These are phyloP conservation scores for Spinibarbus caldwelli DNA, from an alignment of 2,797 vertebrate species.

Conservation along the genomic window DNA sequence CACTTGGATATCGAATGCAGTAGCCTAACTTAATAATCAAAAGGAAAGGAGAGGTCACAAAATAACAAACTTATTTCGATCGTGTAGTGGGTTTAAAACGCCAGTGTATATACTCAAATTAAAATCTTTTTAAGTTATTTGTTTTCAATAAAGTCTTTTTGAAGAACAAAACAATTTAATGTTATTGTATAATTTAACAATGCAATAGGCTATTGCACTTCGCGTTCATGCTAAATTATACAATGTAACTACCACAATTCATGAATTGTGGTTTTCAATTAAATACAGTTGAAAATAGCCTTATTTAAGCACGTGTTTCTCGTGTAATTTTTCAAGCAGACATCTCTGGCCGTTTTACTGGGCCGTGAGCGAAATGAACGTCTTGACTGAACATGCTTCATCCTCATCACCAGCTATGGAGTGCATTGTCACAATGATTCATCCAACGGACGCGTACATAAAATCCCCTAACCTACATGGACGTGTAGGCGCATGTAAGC, in stretches of 20 bases:
- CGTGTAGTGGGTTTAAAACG: not conserved
- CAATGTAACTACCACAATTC: not conserved
- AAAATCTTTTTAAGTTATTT: not conserved
- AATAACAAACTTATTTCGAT: not conserved
- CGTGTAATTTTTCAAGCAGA: not conserved
- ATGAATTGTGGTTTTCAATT: not conserved
- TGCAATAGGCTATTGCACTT: not conserved
- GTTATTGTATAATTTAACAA: not conserved
- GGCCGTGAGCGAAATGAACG: conserved; percentile 28
- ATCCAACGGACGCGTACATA: conserved; percentile 21
- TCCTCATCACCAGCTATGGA: conserved; percentile 22
- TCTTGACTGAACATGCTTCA: conserved; percentile 48
- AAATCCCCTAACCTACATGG: conserved; percentile 44
- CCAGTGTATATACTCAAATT: too few species aligned
- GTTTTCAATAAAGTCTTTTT: not conserved
- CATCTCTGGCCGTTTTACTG: not conserved
- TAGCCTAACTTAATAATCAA: not conserved
- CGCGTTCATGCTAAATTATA: not conserved
- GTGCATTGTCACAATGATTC: conserved; percentile 41
- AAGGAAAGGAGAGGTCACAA: conserved; percentile 9
- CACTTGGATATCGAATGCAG: not conserved
- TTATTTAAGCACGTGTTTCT: not conserved
- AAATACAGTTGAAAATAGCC: not conserved
- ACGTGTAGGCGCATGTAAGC: conserved; percentile 53
- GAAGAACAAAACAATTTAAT: not conserved